Base-by-base conservation (phyloP, 2,113 vertebrate genomes). In the Cryptotis parvus region DNA sequence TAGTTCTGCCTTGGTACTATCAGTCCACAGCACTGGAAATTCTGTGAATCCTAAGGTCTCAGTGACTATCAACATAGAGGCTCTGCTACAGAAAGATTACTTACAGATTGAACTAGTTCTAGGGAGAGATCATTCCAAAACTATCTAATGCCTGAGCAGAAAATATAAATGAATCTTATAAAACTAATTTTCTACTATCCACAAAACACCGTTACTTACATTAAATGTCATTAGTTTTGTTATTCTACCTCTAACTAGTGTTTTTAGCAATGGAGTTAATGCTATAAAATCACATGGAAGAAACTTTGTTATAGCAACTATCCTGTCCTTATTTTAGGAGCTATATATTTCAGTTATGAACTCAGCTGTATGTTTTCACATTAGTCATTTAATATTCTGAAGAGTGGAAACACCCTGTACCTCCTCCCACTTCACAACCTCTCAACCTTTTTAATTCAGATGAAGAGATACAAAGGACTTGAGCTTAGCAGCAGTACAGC, bases 341-440 rank as follows among this genome's bases (percentile, higher is more conserved):
- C 49, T 74, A 4, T 73, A 22, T 77, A 70, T 85, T 81, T 88
- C 79, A 76, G 14, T n/a, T 69, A 35, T 18, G 55, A 89, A 27
- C 24, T 73, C 37, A 68, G 29, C n/a, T 87, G 1, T 86, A 55
- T 29, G 16, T 73, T 31, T 75, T 82, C 27, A 82, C 15, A 45
- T 72, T 76, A 37, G 41, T 31, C 39, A 22, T 72, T 66, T 70
- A 66, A 29, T 43, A 14, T n/a, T 85, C 52, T 6, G 65, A 41
- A 84, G 65, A 73, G 22, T 58, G 37, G 63, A 89, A 80, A 85
- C n/a, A 58, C 45, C 63, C 65, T 93, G 39, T 70, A 35, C 76
- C 75, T 70, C 72, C 45, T 93, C 66, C 35, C 49, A 55, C 77
- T 66, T n/a, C 14, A 89, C 41, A 39, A 76, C 9, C 35, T 89